Percentiles rank a stretch among this genome's conserved stretches.
These are phyloP conservation scores for Wasmannia auropunctata DNA, from an alignment of 1,140 invertebrate species.

Conservation along the genomic window DNA sequence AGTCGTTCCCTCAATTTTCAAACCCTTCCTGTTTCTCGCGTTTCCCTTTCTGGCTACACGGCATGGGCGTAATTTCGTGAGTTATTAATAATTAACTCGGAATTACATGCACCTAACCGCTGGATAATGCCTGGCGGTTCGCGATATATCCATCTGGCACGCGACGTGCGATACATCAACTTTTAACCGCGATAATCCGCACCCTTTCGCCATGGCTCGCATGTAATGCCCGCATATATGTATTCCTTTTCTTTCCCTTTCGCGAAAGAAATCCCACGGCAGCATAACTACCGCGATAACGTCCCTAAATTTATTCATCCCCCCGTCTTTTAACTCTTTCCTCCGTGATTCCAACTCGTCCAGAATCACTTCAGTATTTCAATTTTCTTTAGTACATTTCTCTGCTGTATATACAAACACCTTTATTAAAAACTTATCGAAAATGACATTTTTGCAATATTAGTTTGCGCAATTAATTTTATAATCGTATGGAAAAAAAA, in stretches of 20 bases:
- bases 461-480: conserved; percentile 1
- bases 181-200: conserved; percentile 62
- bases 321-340: conserved; percentile 32
- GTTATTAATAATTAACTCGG: conserved; percentile 61
- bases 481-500: neutral
- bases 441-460: neutral
- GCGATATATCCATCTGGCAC: conserved; percentile 54
- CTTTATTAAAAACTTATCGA: conserved; percentile 39
- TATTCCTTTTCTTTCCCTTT: neutral
- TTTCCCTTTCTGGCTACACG: conserved; percentile 25
- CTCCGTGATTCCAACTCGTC: conserved; percentile 18
- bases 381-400: neutral
- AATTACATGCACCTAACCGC: conserved; percentile 60
- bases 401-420: neutral
- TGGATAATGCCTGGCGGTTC: conserved; percentile 16
- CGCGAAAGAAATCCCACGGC: conserved; percentile 38
- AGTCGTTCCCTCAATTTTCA: conserved; percentile 7
- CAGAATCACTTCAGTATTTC: conserved; percentile 19
- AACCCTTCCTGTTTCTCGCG: conserved; percentile 31
- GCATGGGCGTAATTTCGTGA: conserved; percentile 47
- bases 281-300: conserved; percentile 59
- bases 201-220: conserved; percentile 30
- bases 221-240: conserved; percentile 28
- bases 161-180: conserved; percentile 64
- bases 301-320: conserved; percentile 71